These are phyloP conservation scores for Anoplolepis gracilipes DNA, from an alignment of 1,140 invertebrate genomes.

Conservation along the genomic window DNA sequence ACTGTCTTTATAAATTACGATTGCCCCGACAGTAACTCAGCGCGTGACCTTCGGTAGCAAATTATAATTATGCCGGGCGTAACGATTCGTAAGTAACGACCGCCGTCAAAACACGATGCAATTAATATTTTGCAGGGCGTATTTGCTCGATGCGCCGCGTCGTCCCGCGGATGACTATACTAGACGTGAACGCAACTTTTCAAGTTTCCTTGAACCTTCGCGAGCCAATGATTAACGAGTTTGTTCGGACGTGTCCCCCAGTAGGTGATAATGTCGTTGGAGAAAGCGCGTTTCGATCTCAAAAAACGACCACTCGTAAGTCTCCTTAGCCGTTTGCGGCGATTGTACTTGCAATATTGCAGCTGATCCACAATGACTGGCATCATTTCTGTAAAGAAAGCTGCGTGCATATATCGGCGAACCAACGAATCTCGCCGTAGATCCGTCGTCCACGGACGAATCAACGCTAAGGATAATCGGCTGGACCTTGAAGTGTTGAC, in stretches of 20 bases:
- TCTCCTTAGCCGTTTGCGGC: constrained; percentile 18
- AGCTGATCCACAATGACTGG: constrained; percentile 2
- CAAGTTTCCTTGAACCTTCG: constrained; percentile 19
- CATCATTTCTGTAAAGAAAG: constrained; percentile 31
- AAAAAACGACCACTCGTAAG: constrained; percentile 15
- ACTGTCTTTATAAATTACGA: constrained; percentile 67
- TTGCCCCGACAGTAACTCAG: constrained; percentile 55
- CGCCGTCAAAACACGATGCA: background rate
- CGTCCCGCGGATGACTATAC: background rate
- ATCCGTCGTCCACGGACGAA: constrained; percentile 1
- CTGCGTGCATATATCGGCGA: background rate
- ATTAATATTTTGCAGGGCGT: background rate
- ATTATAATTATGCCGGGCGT: constrained; percentile 66
- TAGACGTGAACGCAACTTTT: background rate
- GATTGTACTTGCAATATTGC: constrained; percentile 26
- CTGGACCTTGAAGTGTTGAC: constrained; percentile 40
- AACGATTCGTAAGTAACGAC: constrained; percentile 49
- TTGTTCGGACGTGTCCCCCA: constrained; percentile 23
- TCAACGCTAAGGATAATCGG: background rate
- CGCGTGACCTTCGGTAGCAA: constrained; percentile 65
- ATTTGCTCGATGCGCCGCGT: background rate
- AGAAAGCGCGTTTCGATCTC: constrained; percentile 30
- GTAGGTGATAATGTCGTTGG: background rate
- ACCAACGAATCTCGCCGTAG: background rate
- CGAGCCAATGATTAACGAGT: constrained; percentile 45